phyloP scores from a whole-genome alignment of 2,888 invertebrate genomes.

The Cetonia aurata region DNA sequence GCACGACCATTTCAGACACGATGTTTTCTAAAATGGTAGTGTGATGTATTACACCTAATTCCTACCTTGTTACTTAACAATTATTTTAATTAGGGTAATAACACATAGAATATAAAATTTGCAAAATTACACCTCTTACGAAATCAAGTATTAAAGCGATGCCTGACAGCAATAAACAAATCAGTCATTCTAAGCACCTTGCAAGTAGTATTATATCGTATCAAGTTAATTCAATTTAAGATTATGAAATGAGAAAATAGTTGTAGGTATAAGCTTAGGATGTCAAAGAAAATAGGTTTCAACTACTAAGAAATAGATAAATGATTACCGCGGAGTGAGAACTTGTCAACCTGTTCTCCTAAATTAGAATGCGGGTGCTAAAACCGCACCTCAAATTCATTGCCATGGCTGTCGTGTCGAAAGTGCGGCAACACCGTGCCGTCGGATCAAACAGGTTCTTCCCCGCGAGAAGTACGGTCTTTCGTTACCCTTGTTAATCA shows the following conservation, averaged over 20 bases:
- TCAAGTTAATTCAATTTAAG: conserved; percentile 1
- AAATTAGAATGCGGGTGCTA: conserved; percentile 37
- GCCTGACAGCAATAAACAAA: not conserved
- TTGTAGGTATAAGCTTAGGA: not conserved
- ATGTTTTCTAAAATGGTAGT: not conserved
- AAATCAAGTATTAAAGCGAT: not conserved
- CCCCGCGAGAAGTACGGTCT: conserved; percentile 29
- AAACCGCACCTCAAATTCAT: conserved; percentile 38
- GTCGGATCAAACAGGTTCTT: conserved; percentile 34
- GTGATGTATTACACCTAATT: not conserved
- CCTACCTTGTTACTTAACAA: not conserved
- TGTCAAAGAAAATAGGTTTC: not conserved
- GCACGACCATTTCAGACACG: not conserved
- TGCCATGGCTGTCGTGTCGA: conserved; percentile 17
- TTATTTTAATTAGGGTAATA: not conserved
- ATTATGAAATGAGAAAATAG: conserved; percentile 9
- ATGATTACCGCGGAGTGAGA: conserved; percentile 2
- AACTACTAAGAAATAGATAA: conserved; percentile 18
- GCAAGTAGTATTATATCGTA: not conserved
- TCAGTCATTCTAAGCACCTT: not conserved
- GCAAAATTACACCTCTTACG: not conserved
- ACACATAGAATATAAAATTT: too few species aligned
- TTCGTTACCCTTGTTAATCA: conserved; percentile 40
- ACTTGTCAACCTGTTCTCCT: conserved; percentile 29
- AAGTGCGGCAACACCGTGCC: conserved; percentile 10